Base-by-base conservation (phyloP, 1,140 invertebrate species). In the Heliconius hewitsoni region DNA sequence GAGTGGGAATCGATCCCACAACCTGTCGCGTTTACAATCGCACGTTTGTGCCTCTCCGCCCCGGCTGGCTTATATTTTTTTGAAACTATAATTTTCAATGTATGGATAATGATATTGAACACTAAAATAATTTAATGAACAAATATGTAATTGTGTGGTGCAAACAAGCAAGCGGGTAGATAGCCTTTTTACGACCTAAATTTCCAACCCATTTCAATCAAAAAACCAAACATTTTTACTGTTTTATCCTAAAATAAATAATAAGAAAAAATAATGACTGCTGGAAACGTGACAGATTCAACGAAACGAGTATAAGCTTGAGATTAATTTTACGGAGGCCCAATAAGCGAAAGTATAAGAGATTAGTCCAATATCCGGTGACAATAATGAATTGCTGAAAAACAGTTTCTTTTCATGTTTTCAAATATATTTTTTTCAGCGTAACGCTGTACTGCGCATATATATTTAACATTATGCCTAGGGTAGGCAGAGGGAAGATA, bases 371-470 rank as follows among this genome's bases (percentile, higher is more conserved):
- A 66, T 66, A 66, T 66, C 57, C 57, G 57, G 23, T 66, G 57
- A 66, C 57, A 66, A 66, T 66, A 66, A 66, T 66, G 57, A 66
- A 66, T 27, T 66, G 57, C 57, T 66, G 57, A 66, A 27, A 66
- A 66, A 66, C 3, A 23, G n/a, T 66, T 27, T 27, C 9, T 30
- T 27, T 27, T 66, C 13, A 52, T 52, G 19, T 19, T 52, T 19
- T 52, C 18, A 46, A 46, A 46, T 16, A 46, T 52, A 19, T 52
- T 18, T 6, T 52, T 52, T 18, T 5, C 18, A 1, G 50, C 18
- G 8, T 52, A 5, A 52, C 16, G 50, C 50, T 52, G 5, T 52
- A 46, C 3, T 13, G 13, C 42, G 42, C 42, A 46, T 46, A 46
- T 46, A 0, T 30, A 30, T 30, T 30, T 30, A 30, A 30, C 30